Percentiles rank a stretch among this genome's conserved stretches.
phyloP scores from a whole-genome alignment of 2,797 vertebrate genomes.

The Megalops cyprinoides region DNA sequence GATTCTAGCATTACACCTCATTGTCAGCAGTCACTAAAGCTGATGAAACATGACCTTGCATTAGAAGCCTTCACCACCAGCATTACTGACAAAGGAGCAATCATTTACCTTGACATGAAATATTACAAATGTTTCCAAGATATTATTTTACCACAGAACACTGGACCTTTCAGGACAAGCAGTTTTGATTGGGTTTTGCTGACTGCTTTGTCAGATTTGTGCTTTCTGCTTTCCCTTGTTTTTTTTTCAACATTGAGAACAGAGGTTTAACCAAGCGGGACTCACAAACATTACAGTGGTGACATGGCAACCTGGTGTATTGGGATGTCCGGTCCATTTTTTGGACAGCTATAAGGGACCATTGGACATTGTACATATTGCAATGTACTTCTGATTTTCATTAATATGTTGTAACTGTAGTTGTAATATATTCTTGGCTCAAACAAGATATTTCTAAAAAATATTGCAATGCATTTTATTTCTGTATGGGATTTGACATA shows the following conservation, averaged over 20 bases:
- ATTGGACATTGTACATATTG: background rate
- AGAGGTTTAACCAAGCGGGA: background rate
- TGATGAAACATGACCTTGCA: background rate
- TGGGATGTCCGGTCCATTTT: background rate
- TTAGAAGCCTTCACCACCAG: slow-evolving; percentile 21
- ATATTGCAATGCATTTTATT: too few species aligned
- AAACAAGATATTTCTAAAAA: too few species aligned
- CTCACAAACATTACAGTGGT: background rate
- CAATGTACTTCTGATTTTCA: too few species aligned
- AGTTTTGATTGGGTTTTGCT: background rate
- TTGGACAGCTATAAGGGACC: background rate
- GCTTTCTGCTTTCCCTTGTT: background rate
- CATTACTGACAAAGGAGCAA: slow-evolving; percentile 16
- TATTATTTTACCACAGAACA: too few species aligned
- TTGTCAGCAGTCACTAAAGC: slow-evolving; percentile 10
- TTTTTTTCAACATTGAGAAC: background rate
- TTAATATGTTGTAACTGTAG: too few species aligned
- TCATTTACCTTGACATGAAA: too few species aligned
- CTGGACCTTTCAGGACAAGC: background rate
- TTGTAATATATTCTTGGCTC: too few species aligned
- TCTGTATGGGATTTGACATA: background rate
- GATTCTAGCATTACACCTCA: background rate
- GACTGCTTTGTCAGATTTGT: background rate
- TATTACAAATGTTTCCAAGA: too few species aligned
- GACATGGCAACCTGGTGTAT: background rate